Evolutionary conservation across 2,888 invertebrate genomes (phyloP).

Genomic region (Hypolimnas misippus): DNA sequence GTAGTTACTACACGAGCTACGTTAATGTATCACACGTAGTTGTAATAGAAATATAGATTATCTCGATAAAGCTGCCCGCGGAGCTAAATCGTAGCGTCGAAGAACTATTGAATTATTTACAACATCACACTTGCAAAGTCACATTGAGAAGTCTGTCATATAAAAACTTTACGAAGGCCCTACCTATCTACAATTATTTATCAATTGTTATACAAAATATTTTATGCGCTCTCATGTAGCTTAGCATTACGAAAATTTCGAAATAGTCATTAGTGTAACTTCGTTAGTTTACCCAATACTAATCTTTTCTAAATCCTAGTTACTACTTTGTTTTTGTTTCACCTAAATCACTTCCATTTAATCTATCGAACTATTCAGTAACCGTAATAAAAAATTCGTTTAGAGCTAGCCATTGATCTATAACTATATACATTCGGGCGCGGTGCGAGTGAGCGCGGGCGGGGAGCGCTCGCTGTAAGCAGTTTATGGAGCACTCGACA

Average conservation of each 20-base stretch:
- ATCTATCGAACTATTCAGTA: slow-evolving; percentile 62
- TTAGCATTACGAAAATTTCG: slow-evolving; percentile 65
- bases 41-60: slow-evolving; percentile 53
- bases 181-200: slow-evolving; percentile 69
- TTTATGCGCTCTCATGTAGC: slow-evolving; percentile 71
- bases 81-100: slow-evolving; percentile 49
- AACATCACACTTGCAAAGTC: slow-evolving; percentile 81
- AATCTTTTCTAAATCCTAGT: slow-evolving; percentile 68
- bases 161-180: slow-evolving; percentile 76
- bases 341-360: slow-evolving; percentile 65
- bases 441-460: slow-evolving; percentile 47
- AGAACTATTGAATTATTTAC: slow-evolving; percentile 69
- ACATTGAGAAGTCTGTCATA: slow-evolving; percentile 78
- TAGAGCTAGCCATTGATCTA: slow-evolving; percentile 23
- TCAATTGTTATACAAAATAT: slow-evolving; percentile 82
- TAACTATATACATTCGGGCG: slow-evolving; percentile 36
- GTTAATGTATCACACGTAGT: slow-evolving; percentile 68
- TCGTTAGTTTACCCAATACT: slow-evolving; percentile 56
- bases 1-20: slow-evolving; percentile 78
- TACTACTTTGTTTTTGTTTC: slow-evolving; percentile 58
- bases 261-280: slow-evolving; percentile 52
- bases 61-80: slow-evolving; percentile 50
- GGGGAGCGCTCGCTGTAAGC: slow-evolving; percentile 17
- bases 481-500: slow-evolving; percentile 25
- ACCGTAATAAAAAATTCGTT: slow-evolving; percentile 73